phyloP scores from a whole-genome alignment of 2,888 invertebrate genomes.

The Synanthedon tipuliformis region DNA sequence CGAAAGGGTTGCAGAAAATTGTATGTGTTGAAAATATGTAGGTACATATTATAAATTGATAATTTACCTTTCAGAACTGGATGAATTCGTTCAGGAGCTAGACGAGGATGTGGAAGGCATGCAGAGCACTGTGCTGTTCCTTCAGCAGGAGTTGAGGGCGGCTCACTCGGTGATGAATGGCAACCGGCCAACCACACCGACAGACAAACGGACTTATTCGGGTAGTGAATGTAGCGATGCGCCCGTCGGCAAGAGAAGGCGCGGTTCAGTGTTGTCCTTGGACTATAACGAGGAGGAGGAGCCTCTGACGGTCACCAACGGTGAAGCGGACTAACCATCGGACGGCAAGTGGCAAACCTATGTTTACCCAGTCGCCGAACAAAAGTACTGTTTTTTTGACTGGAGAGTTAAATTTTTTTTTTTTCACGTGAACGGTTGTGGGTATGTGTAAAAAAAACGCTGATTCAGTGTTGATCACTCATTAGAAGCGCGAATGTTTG shows the following conservation, averaged over 20 bases:
- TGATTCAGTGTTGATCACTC: conserved; percentile 35
- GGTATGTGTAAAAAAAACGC: conserved; percentile 28
- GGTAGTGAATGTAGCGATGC: conserved; percentile 52
- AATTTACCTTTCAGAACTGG: conserved; percentile 80
- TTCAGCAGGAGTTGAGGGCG: conserved; percentile 92
- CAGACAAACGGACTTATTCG: conserved; percentile 55
- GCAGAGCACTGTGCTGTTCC: conserved; percentile 95
- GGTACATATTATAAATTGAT: background rate
- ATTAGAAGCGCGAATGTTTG: conserved; percentile 35
- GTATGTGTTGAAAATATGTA: background rate
- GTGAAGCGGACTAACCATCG: conserved; percentile 69
- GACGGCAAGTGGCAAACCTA: conserved; percentile 33
- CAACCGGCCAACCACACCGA: conserved; percentile 31
- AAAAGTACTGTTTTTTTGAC: conserved; percentile 21
- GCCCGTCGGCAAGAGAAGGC: conserved; percentile 74
- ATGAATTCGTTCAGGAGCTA: conserved; percentile 93
- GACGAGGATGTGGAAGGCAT: conserved; percentile 98
- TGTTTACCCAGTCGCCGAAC: conserved; percentile 19
- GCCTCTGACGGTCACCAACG: conserved; percentile 77
- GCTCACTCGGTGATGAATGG: conserved; percentile 66
- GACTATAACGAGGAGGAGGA: conserved; percentile 82
- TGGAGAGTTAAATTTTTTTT: conserved; percentile 24
- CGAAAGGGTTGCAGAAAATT: background rate
- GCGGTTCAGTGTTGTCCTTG: conserved; percentile 78
- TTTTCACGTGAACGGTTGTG: conserved; percentile 42